These are phyloP conservation scores for Ficedula albicollis DNA, from an alignment of 2,797 vertebrate genomes.

Conservation along the genomic window DNA sequence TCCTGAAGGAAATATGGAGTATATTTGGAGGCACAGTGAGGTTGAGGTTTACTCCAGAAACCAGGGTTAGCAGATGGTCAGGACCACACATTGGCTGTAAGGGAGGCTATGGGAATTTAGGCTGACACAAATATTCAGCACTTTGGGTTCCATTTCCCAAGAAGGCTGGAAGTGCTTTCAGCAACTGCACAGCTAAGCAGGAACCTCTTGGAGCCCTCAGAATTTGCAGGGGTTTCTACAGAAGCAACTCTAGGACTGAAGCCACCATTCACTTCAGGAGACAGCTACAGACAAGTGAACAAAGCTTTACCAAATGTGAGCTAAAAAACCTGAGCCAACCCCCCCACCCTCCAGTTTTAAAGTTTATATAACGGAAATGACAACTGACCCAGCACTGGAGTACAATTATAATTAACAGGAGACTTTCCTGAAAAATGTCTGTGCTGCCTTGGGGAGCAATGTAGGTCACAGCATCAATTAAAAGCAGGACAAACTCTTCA, in stretches of 20 bases:
- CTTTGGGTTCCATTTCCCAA: neutral
- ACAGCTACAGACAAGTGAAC: neutral
- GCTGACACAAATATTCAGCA: neutral
- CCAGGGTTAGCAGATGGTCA: rapidly evolving
- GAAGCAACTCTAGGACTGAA: neutral
- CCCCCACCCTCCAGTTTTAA: neutral
- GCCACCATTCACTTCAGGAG: neutral
- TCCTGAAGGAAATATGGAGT: rapidly evolving
- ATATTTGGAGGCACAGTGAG: neutral
- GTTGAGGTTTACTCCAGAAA: neutral
- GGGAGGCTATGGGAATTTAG: neutral
- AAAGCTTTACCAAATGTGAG: neutral
- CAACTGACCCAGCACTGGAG: conserved; percentile 49
- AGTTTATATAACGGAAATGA: conserved; percentile 57
- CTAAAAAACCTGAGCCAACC: neutral
- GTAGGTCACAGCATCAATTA: conserved; percentile 60
- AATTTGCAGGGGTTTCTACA: neutral
- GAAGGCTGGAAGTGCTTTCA: neutral
- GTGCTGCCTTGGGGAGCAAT: conserved; percentile 26
- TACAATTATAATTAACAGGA: conserved; percentile 63
- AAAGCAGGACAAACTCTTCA: conserved; percentile 43
- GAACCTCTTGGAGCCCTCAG: neutral
- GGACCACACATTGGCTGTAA: neutral
- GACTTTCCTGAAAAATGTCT: conserved; percentile 41
- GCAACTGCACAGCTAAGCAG: rapidly evolving